Evolutionary conservation across 2,797 vertebrate species (phyloP).

Genomic region (Hippoglossus hippoglossus): DNA sequence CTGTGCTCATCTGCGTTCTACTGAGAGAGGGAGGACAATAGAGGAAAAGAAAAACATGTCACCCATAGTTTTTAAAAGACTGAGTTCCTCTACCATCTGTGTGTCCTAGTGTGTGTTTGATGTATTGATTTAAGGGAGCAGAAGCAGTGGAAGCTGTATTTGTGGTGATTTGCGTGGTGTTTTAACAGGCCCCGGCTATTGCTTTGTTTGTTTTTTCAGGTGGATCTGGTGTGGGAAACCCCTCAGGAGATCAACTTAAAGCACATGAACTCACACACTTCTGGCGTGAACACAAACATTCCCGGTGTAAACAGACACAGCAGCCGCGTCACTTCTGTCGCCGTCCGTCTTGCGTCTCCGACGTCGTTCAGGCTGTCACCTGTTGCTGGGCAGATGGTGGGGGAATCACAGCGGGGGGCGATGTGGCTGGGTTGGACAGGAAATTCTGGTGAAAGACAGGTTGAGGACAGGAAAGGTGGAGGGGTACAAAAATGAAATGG

Average conservation of each 20-base stretch:
- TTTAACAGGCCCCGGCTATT: constrained; percentile 52
- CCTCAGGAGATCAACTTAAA: constrained; percentile 19
- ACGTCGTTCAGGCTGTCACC: constrained; percentile 28
- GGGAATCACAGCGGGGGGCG: constrained; percentile 36
- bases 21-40: not conserved
- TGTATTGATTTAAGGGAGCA: constrained; percentile 35
- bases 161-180: constrained; percentile 39
- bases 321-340: not conserved
- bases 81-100: constrained; percentile 38
- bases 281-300: constrained; percentile 35
- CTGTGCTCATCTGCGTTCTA: too few species aligned
- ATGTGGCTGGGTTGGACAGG: not conserved
- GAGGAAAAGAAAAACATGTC: not conserved
- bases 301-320: not conserved
- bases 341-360: constrained; percentile 31
- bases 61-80: not conserved
- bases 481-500: not conserved
- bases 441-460: not conserved
- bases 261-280: constrained; percentile 30
- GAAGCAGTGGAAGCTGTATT: constrained; percentile 23
- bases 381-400: constrained; percentile 37
- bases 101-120: constrained; percentile 22
- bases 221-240: constrained; percentile 50
- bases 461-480: not conserved
- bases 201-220: constrained; percentile 65